A percentile compares a stretch with the other conserved stretches of the same genome.
These are phyloP conservation scores for Sylvilagus floridanus DNA, from an alignment of 2,797 vertebrate genomes.

Conservation along the genomic window DNA sequence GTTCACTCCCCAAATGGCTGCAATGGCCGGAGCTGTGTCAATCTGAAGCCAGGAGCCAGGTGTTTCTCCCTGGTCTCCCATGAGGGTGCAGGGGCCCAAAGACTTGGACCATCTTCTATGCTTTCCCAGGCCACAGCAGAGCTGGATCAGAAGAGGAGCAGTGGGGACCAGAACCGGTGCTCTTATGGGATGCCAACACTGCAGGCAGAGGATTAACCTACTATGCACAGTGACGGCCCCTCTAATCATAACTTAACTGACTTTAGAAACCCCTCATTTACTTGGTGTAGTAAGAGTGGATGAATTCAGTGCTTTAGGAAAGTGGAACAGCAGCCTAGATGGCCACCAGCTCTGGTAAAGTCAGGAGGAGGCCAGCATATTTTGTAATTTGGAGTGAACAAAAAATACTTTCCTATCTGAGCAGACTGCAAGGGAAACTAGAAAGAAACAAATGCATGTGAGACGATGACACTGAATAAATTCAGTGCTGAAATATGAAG, in stretches of 20 bases:
- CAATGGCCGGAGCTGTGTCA: too few relatives aligned
- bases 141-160: too few relatives aligned
- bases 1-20: too few relatives aligned
- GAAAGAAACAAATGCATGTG: background rate
- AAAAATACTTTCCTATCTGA: conserved; percentile 19
- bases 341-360: background rate
- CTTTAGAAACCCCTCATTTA: background rate
- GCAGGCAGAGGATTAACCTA: too few relatives aligned
- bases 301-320: background rate
- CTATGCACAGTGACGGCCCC: background rate
- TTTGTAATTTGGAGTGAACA: background rate
- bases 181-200: too few relatives aligned
- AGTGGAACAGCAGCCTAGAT: background rate
- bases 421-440: conserved; percentile 8
- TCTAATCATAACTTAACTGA: background rate
- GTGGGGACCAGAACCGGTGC: too few relatives aligned
- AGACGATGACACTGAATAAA: conserved; percentile 53
- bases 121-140: too few relatives aligned
- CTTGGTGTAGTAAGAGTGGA: background rate
- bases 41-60: too few relatives aligned
- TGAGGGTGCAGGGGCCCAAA: too few relatives aligned
- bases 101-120: too few relatives aligned
- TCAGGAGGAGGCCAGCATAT: conserved; percentile 26
- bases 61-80: too few relatives aligned
- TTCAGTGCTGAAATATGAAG: conserved; percentile 48